Evolutionary conservation across 2,113 vertebrate genomes (phyloP), one percentile per base, ranked within the genome.

Genomic region (Galeopterus variegatus): DNA sequence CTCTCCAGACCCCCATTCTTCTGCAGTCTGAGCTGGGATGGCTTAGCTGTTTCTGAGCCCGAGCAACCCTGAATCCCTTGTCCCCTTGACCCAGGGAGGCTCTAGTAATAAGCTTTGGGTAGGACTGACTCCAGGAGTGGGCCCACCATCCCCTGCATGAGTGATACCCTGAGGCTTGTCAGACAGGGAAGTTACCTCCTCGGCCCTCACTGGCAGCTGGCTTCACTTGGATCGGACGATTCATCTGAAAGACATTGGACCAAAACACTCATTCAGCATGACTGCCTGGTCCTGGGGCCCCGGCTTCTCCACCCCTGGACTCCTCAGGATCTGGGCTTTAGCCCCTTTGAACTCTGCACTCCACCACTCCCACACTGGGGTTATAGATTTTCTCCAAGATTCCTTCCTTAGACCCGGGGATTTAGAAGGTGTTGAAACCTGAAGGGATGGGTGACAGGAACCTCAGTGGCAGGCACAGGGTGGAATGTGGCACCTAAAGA

Each of bases 181-280:
- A 94, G 60, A 72, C 54, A 84, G 88, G 93, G 52, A 92, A 94
- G 98, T 99, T 99, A 99, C 99, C 99, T 99, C 99, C 99, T 99
- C 99, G 99, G 99, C 99, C 99, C 99, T 99, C 99, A 90, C 99
- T 99, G 99, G 99, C 99, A 54, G 99, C 99, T 48, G 99, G 99
- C 98, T 99, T 99, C 99, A 99, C 99, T 99, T 99, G 99, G 99
- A 99, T 99, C 96, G 99, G 99, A 96, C 99, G 99, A 98, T 99
- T 99, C 99, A 99, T 99, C 99, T 99, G 99, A 97, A 98, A 99
- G 89, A 98, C 94, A 98, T 86, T 28, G 97, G 83, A 97, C 0
- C 8, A 96, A 92, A 93, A 96, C 0, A 0, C 12, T 31, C 33
- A 73, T 88, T 97, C 95, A 97, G 92, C 41, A n/a, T 50, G 52